These are phyloP conservation scores for Galbula dea DNA, from an alignment of 2,113 vertebrate species.

Conservation along the genomic window DNA sequence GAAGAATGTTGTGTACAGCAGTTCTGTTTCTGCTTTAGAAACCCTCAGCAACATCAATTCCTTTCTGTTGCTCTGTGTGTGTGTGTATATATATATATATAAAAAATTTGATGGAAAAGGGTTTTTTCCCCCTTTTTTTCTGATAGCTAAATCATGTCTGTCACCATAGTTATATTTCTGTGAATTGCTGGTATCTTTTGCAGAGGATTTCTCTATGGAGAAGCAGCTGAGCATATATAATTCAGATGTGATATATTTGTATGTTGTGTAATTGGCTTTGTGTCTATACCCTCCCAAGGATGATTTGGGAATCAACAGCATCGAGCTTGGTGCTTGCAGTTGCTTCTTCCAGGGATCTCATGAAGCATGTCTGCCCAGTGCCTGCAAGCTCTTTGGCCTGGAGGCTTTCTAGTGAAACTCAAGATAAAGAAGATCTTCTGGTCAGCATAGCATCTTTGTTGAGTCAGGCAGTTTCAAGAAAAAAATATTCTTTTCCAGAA, in stretches of 20 bases:
- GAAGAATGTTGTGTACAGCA: neutral
- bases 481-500: neutral
- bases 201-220: neutral
- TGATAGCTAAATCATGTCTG: neutral
- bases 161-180: neutral
- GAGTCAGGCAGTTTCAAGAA: neutral
- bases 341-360: neutral
- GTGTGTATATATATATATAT: rapidly evolving
- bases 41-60: neutral
- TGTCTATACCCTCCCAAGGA: neutral
- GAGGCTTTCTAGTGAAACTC: constrained; percentile 19
- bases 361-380: neutral
- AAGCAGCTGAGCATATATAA: neutral
- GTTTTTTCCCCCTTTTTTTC: neutral
- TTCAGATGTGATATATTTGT: constrained; percentile 15
- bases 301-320: neutral
- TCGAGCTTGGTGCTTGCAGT: neutral
- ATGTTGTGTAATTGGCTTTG: neutral
- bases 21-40: neutral
- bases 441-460: constrained; percentile 1
- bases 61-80: neutral
- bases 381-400: neutral
- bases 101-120: neutral
- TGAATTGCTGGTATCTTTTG: constrained; percentile 13
- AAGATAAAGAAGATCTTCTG: neutral